Conservation (phyloP, 1,140 invertebrate species). For the Triops cancriformis region DNA sequence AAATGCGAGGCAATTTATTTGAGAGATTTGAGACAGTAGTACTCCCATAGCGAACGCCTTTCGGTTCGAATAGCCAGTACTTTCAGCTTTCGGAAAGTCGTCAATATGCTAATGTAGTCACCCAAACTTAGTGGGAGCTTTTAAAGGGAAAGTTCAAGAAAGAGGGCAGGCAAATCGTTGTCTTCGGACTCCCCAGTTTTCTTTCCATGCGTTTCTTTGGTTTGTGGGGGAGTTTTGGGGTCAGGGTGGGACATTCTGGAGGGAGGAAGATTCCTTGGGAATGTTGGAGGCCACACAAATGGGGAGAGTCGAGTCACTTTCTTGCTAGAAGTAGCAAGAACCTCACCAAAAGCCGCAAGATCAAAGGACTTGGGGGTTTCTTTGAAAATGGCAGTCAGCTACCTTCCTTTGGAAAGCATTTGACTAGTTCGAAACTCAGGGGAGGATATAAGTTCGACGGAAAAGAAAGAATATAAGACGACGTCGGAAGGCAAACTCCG, state of each 20-base stretch:
- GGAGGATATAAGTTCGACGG: neutral
- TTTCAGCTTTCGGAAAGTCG: neutral
- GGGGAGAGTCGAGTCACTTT: neutral
- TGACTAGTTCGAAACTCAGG: neutral
- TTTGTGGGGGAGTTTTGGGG: neutral
- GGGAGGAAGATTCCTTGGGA: neutral
- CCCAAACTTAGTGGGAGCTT: neutral
- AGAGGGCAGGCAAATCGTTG: neutral
- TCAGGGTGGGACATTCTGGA: no score
- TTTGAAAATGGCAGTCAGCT: neutral
- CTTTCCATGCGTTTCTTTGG: neutral
- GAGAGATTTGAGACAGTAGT: neutral
- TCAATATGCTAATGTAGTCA: constrained; percentile 3
- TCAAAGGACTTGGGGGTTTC: neutral
- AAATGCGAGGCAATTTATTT: neutral
- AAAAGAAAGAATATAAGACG: neutral
- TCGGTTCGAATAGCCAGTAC: neutral
- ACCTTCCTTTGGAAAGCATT: neutral
- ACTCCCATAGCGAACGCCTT: neutral
- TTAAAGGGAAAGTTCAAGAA: neutral
- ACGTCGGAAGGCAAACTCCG: neutral
- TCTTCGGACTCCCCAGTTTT: neutral
- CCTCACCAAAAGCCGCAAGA: constrained; percentile 1
- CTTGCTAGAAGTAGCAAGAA: neutral
- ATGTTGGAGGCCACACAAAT: neutral